Conservation (phyloP, 2,888 invertebrate species). For the Nymphalis c-album region DNA sequence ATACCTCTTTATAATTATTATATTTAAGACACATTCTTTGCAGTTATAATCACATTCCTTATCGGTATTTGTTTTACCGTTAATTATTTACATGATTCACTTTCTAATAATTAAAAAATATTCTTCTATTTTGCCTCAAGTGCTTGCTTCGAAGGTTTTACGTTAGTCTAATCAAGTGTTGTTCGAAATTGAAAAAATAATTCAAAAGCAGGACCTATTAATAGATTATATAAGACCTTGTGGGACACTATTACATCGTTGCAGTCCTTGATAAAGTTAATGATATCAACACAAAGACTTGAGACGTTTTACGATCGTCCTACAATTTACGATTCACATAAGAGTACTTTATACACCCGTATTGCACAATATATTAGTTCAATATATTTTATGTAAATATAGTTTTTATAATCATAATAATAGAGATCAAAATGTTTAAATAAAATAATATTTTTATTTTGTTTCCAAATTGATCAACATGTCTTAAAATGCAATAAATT, state of each 20-base stretch:
- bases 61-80: too few species aligned
- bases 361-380: slow-evolving; percentile 7
- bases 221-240: background rate
- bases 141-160: background rate
- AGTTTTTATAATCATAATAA: background rate
- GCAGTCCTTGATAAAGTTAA: slow-evolving; percentile 31
- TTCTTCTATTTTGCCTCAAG: too few species aligned
- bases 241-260: slow-evolving; percentile 19
- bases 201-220: background rate
- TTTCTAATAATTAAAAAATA: too few species aligned
- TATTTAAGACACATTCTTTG: too few species aligned
- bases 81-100: too few species aligned
- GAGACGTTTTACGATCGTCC: slow-evolving; percentile 22
- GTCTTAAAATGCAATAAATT: slow-evolving; percentile 5
- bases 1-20: too few species aligned
- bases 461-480: background rate
- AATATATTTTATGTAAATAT: background rate
- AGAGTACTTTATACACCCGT: slow-evolving; percentile 2
- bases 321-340: slow-evolving; percentile 16
- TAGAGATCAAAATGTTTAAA: slow-evolving; percentile 1
- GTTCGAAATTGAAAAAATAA: background rate
- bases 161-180: background rate
- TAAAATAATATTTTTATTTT: slow-evolving; percentile 2
- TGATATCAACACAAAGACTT: slow-evolving; percentile 21
- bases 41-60: too few species aligned